A percentile compares a stretch with the other conserved stretches of the same genome.
Evolutionary conservation across 2,113 vertebrate species (phyloP).

Genomic region (Struthio camelus): DNA sequence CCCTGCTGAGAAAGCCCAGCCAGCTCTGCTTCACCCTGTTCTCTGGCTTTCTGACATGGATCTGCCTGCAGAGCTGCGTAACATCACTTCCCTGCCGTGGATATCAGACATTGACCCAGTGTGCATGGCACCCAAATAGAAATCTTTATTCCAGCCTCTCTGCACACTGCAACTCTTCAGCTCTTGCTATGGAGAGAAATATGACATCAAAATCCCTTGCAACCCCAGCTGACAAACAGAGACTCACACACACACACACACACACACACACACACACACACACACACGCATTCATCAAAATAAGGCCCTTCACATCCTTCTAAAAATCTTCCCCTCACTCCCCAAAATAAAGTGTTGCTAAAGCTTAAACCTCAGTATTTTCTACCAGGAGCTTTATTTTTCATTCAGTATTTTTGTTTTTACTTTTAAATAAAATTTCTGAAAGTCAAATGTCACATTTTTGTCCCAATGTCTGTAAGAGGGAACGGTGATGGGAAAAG

Average conservation of each 20-base stretch:
- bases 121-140: neutral
- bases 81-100: neutral
- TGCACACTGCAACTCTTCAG: neutral
- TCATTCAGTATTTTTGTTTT: neutral
- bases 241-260: neutral
- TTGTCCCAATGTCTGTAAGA: neutral
- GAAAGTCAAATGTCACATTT: neutral
- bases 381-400: neutral
- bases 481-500: neutral
- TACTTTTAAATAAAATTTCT: neutral
- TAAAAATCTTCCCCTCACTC: neutral
- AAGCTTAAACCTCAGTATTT: neutral
- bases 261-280: neutral
- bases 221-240: neutral
- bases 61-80: neutral
- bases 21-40: neutral
- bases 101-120: neutral
- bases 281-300: neutral
- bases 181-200: neutral
- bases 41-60: neutral
- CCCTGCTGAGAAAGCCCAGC: neutral
- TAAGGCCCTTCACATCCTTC: neutral
- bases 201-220: neutral
- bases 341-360: neutral
- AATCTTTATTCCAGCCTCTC: neutral